Conservation (phyloP, 23 tunicate genomes). For the Ascidia mentula region DNA sequence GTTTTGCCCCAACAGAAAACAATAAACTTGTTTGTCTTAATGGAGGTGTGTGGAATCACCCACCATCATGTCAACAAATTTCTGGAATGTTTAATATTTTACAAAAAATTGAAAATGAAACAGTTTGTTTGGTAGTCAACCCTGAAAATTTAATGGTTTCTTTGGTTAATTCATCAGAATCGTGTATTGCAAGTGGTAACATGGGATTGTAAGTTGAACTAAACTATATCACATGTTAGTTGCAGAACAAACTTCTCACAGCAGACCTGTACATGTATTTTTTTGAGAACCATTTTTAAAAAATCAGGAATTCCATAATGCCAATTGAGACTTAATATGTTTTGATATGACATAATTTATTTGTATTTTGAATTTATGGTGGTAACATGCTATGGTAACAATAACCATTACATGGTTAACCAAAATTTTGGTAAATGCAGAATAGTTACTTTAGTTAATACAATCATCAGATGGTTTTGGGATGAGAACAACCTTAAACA, state of each 20-base stretch:
- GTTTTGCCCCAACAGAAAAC: slow-evolving; percentile 24
- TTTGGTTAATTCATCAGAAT: slow-evolving; percentile 21
- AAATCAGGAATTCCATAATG: too few relatives aligned
- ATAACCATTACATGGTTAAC: too few relatives aligned
- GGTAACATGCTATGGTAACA: too few relatives aligned
- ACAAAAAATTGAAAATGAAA: slow-evolving; percentile 40
- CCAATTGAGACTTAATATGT: too few relatives aligned
- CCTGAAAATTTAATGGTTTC: slow-evolving; percentile 1
- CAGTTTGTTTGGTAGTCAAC: slow-evolving; percentile 26
- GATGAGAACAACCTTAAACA: slow-evolving; percentile 32
- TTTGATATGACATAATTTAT: too few relatives aligned
- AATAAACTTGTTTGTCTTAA: slow-evolving; percentile 29
- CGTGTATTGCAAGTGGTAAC: slow-evolving; percentile 47
- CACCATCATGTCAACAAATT: slow-evolving; percentile 31
- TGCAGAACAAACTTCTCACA: not conserved
- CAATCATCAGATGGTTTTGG: slow-evolving; percentile 83
- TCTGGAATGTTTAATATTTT: slow-evolving; percentile 31
- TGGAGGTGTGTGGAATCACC: slow-evolving; percentile 42
- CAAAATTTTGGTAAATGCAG: too few relatives aligned
- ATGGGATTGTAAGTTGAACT: slow-evolving; percentile 41
- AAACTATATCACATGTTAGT: not conserved
- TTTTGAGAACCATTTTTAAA: too few relatives aligned
- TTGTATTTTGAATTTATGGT: too few relatives aligned
- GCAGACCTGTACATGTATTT: too few relatives aligned
- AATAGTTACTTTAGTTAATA: too few relatives aligned